Percentiles rank a stretch among this genome's conserved stretches.
phyloP scores from a whole-genome alignment of 2,888 invertebrate species.

The Myathropa florea region DNA sequence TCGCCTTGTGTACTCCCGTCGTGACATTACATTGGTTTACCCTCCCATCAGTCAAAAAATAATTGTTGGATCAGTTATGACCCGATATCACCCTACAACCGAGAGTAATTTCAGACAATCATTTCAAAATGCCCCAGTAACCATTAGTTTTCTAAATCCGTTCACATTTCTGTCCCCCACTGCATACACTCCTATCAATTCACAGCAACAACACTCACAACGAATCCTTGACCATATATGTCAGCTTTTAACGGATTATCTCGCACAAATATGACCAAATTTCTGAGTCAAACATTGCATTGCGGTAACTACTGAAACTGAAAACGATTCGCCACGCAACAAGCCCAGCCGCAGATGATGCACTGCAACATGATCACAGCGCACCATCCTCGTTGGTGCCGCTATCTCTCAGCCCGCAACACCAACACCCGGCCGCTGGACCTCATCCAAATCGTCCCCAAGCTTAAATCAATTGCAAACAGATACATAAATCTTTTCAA shows the following conservation, averaged over 20 bases:
- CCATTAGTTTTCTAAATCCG: not conserved
- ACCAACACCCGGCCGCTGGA: not conserved
- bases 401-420: not conserved
- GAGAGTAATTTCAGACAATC: too few species aligned
- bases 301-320: conserved; percentile 19
- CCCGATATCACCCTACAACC: too few species aligned
- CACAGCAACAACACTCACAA: not conserved
- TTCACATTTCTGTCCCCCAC: not conserved
- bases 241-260: not conserved
- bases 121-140: too few species aligned
- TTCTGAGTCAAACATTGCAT: conserved; percentile 9
- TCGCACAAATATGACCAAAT: conserved; percentile 20
- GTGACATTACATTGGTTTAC: too few species aligned
- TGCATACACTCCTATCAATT: too few species aligned
- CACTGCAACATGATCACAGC: too few species aligned
- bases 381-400: too few species aligned
- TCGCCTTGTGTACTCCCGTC: too few species aligned
- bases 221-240: not conserved
- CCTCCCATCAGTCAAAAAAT: too few species aligned
- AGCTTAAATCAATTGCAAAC: conserved; percentile 39
- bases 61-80: too few species aligned
- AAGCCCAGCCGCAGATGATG: conserved; percentile 15
- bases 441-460: conserved; percentile 1
- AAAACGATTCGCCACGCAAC: conserved; percentile 8
- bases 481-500: conserved; percentile 20